Base-by-base conservation (phyloP, 1,140 invertebrate genomes). In the Belonocnema kinseyi region DNA sequence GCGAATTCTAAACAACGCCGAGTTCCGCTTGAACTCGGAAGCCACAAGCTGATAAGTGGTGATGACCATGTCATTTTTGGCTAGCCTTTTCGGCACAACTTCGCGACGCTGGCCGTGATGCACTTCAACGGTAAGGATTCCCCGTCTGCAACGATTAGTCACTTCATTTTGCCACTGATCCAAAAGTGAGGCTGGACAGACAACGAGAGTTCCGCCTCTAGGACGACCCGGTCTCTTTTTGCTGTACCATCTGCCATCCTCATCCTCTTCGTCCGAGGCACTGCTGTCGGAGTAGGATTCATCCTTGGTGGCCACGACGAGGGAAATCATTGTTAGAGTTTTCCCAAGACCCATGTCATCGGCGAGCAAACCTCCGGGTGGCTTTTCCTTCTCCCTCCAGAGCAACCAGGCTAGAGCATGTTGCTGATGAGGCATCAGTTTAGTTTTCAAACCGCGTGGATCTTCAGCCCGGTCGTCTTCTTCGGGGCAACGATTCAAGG, bases 261-360 rank as follows among this genome's bases (percentile, higher is more conserved):
- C 83, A 73, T 81, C 82, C 33, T 81, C 82, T 33, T 87, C 82
- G 14, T 88, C 85, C 76, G 77, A 80, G 0, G 87, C 78, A 51
- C 86, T 82, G 7, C 80, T 77, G 6, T 83, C 78, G 12, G 61
- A 66, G 14, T 46, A 40, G 5, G 61, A n/a, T 26, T 81, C 78
- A 11, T 86, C 75, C 74, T 97, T 92, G 46, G 72, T 77, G 1
- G 76, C 61, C 11, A 91, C 72, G 11, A 91, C 80, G 5, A 98
- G 88, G 0, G 97, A 94, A 78, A 99, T 97, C 95, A 98, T 97
- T 0, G 96, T 97, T 7, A 99, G 89, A 0, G 98, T 99, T 91
- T 99, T 99, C 0, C 97, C 97, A 0, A 97, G 90, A 46, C 98
- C 98, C 98, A 99, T 99, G 88, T 99, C 98, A 92, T 99, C 98